Percentiles rank a stretch among this genome's conserved stretches.
phyloP scores from a whole-genome alignment of 2,888 invertebrate genomes.

The Stegana nigrithorax region DNA sequence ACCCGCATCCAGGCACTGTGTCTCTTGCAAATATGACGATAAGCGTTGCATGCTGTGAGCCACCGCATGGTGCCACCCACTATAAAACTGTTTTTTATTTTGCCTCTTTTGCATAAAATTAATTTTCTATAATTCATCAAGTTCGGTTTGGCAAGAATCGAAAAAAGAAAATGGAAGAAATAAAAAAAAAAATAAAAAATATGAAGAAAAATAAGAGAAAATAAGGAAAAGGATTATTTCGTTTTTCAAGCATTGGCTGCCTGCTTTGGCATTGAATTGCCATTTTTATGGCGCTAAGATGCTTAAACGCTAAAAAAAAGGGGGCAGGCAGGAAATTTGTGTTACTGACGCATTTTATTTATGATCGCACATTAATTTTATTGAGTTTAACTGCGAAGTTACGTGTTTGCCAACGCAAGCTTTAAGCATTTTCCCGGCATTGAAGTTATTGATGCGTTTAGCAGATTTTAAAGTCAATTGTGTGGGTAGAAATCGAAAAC shows the following conservation, averaged over 20 bases:
- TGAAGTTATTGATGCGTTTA: not conserved
- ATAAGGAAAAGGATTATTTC: no score
- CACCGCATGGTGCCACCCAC: conserved; percentile 26
- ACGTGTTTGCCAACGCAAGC: conserved; percentile 20
- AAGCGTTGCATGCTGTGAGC: conserved; percentile 29
- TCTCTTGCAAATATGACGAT: conserved; percentile 50
- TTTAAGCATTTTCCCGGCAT: conserved; percentile 12
- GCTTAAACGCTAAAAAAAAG: conserved; percentile 12
- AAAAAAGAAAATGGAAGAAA: conserved; percentile 39
- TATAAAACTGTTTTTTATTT: conserved; percentile 3
- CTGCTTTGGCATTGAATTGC: conserved; percentile 30
- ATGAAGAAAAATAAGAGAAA: no score
- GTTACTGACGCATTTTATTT: conserved; percentile 53
- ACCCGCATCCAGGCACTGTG: not conserved
- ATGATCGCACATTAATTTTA: conserved; percentile 54
- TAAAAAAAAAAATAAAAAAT: no score
- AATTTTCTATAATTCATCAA: conserved; percentile 66
- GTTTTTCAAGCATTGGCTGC: no score
- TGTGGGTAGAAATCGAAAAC: no score
- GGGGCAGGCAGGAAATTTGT: no score
- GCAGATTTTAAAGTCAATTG: no score
- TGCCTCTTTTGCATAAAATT: conserved; percentile 57
- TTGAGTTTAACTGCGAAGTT: conserved; percentile 53
- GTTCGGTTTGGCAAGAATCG: conserved; percentile 31
- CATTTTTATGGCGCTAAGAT: conserved; percentile 20